Percentiles rank a stretch among this genome's conserved stretches.
Conservation (phyloP, 2,113 vertebrate genomes). For the Euleptes europaea region DNA sequence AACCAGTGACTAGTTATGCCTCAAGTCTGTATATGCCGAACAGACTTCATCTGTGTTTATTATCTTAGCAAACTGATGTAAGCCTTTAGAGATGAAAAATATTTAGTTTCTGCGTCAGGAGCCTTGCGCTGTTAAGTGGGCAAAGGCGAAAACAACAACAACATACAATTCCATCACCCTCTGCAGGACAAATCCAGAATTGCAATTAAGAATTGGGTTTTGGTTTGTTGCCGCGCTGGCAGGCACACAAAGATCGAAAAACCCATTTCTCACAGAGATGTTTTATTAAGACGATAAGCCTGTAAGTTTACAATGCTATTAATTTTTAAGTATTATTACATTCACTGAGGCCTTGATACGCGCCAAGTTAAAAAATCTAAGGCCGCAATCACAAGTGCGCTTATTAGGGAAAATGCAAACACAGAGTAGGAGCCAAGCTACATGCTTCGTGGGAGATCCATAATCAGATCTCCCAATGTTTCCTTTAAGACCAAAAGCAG, state of each 20-base stretch:
- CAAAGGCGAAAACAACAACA: background rate
- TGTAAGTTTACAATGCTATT: background rate
- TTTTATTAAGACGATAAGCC: background rate
- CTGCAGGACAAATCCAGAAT: constrained; percentile 55
- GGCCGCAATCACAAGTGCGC: background rate
- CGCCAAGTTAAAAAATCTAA: background rate
- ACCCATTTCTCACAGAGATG: background rate
- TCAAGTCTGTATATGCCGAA: background rate
- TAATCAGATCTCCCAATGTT: no score
- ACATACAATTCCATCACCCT: constrained; percentile 61
- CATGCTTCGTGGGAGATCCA: no score
- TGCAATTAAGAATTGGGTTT: background rate
- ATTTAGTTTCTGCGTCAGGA: background rate
- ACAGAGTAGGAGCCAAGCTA: background rate
- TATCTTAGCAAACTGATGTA: background rate
- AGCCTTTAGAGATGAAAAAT: background rate
- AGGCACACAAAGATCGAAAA: background rate
- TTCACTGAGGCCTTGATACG: background rate
- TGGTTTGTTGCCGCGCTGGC: background rate
- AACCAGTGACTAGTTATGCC: background rate
- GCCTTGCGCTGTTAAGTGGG: background rate
- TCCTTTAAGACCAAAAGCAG: no score
- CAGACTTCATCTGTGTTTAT: background rate
- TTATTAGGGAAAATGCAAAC: background rate
- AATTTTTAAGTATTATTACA: no score